Conservation (phyloP, 2,888 invertebrate species). For the Melanophora roralis region DNA sequence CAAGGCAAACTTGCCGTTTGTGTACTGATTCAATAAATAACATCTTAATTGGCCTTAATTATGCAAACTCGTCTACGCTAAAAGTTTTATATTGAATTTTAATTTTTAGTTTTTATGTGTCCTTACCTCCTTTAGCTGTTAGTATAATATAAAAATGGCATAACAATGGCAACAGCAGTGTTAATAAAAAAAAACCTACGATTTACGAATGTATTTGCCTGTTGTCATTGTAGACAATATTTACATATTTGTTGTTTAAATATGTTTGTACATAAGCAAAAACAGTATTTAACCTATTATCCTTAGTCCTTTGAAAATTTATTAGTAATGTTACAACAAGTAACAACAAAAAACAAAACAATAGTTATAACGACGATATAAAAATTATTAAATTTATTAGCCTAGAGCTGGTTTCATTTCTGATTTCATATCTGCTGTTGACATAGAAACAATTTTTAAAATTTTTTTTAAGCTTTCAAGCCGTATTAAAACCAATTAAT, state of each 20-base stretch:
- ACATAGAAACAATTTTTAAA: not conserved
- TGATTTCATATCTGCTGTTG: no score
- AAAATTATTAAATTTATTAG: no score
- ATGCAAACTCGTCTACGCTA: not conserved
- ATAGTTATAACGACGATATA: not conserved
- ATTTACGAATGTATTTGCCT: conserved; percentile 24
- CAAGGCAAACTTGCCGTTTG: no score
- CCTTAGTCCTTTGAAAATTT: not conserved
- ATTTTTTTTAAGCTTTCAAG: not conserved
- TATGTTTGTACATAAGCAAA: not conserved
- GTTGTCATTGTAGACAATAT: not conserved
- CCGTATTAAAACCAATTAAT: conserved; percentile 38
- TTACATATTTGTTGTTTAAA: not conserved
- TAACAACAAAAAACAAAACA: not conserved
- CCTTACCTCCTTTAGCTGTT: not conserved
- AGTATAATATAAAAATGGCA: not conserved
- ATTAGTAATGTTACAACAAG: conserved; percentile 9
- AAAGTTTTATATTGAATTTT: not conserved
- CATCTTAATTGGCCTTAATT: not conserved
- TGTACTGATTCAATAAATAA: no score
- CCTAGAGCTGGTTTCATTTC: no score
- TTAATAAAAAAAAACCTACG: conserved; percentile 2
- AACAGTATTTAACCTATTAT: not conserved
- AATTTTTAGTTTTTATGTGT: not conserved
- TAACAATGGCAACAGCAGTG: not conserved